Base-by-base conservation (phyloP, 2,113 vertebrate species). In the Melanostigma gelatinosum region DNA sequence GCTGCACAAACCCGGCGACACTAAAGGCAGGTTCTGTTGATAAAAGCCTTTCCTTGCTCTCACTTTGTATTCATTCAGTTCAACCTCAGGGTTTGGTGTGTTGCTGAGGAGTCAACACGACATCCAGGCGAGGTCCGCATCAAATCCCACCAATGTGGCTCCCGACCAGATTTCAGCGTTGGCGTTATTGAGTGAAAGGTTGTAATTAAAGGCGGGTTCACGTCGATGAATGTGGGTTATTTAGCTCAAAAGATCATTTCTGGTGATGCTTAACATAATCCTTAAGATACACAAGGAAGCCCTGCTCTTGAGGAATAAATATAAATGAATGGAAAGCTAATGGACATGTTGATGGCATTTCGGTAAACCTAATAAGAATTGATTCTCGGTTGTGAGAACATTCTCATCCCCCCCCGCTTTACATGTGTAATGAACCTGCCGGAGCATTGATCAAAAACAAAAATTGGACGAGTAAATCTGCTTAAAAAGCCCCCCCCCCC, bases 401-500 rank as follows among this genome's bases (percentile, higher is more conserved):
- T 85, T 91, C 88, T 90, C 79, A 83, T 87, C 79, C 72, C 46
- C 85, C 55, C 77, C 77, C 81, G 89, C 91, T 92, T 89, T 87
- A 91, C 88, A 90, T 90, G 87, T 81, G 79, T 92, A 92, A 94
- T 93, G 92, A 94, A 92, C 87, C 92, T 92, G 88, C 86, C 81
- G 62, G 62, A 85, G 87, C 89, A 87, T 86, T 92, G 86, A 94
- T 93, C 87, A 90, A 91, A 93, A 93, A 92, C 87, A 90, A 91
- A 94, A 93, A 91, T 88, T 87, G 66, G 82, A 76, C 72, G 78
- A 85, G 84, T 92, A 93, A 94, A 94, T 94, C 94, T 90, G 88
- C 93, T 94, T 93, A 94, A 92, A 75, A 71, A 70, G 83, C 60
- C 70, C 87, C 83, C 68, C 70, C 87, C 83, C 68, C 87, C 77